phyloP scores from a whole-genome alignment of 1,140 invertebrate species.

The Ips nitidus region DNA sequence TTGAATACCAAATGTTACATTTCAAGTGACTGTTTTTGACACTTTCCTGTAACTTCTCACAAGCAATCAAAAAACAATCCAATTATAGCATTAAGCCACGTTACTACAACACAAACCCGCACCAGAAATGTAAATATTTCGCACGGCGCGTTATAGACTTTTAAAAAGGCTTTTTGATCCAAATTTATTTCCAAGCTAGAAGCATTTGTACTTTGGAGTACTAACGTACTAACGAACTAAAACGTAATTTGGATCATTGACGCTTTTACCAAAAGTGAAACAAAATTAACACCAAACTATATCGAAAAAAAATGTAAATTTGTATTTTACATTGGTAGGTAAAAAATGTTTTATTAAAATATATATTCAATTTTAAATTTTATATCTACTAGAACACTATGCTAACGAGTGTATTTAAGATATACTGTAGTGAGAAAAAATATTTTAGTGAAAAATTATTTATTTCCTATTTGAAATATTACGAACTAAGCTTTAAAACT shows the following conservation, averaged over 20 bases:
- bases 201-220: too few species aligned
- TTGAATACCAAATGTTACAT: too few species aligned
- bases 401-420: conserved; percentile 46
- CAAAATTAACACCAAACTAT: conserved; percentile 43
- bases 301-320: conserved; percentile 47
- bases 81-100: conserved; percentile 17
- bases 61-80: conserved; percentile 47
- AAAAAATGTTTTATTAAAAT: conserved; percentile 42
- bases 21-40: neutral
- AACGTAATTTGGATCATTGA: conserved; percentile 3
- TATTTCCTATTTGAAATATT: conserved; percentile 41
- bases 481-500: conserved; percentile 41
- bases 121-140: conserved; percentile 34
- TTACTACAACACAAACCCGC: conserved; percentile 9
- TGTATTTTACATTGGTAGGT: conserved; percentile 46
- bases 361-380: conserved; percentile 48
- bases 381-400: conserved; percentile 46
- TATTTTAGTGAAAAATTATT: conserved; percentile 44
- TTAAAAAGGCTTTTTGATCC: conserved; percentile 7
- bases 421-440: conserved; percentile 45
- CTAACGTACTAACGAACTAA: neutral
- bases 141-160: conserved; percentile 7
- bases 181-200: neutral
- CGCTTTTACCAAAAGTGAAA: conserved; percentile 2
- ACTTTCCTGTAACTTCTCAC: neutral